Percentiles rank a stretch among this genome's conserved stretches.
Conservation (phyloP, 2,888 invertebrate species). For the Heliconius ethilla region DNA sequence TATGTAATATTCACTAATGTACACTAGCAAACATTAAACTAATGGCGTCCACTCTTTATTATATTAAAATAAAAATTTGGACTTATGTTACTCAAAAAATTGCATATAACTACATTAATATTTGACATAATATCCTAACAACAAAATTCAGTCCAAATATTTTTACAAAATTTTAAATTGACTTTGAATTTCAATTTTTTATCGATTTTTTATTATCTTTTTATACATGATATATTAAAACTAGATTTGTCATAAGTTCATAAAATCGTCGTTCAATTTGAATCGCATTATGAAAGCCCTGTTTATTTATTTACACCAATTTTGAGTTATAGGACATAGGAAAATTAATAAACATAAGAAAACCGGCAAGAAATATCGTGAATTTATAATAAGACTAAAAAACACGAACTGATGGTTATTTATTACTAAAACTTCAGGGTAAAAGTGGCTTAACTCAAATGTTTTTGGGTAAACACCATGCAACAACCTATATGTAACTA, state of each 20-base stretch:
- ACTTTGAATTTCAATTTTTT: not conserved
- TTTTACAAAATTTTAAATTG: not conserved
- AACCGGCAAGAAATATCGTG: not conserved
- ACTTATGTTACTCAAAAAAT: not conserved
- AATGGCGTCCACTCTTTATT: not conserved
- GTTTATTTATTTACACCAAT: not conserved
- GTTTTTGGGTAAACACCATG: not conserved
- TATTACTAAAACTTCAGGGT: not conserved
- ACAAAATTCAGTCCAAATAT: not conserved
- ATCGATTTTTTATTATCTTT: not conserved
- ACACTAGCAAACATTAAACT: not conserved
- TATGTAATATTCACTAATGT: not conserved
- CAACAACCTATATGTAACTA: too few relatives aligned
- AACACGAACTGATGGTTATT: not conserved
- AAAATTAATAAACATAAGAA: not conserved
- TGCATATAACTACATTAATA: not conserved
- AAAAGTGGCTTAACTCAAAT: not conserved
- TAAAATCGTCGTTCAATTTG: not conserved
- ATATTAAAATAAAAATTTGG: conserved; percentile 1
- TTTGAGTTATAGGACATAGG: not conserved
- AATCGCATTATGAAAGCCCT: not conserved
- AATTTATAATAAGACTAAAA: not conserved
- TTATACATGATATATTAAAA: not conserved
- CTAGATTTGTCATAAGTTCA: conserved; percentile 3
- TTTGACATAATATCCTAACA: conserved; percentile 3